Evolutionary conservation across 1,140 invertebrate genomes (phyloP), one percentile per base, ranked within the genome.

Genomic region (Listronotus oregonensis): DNA sequence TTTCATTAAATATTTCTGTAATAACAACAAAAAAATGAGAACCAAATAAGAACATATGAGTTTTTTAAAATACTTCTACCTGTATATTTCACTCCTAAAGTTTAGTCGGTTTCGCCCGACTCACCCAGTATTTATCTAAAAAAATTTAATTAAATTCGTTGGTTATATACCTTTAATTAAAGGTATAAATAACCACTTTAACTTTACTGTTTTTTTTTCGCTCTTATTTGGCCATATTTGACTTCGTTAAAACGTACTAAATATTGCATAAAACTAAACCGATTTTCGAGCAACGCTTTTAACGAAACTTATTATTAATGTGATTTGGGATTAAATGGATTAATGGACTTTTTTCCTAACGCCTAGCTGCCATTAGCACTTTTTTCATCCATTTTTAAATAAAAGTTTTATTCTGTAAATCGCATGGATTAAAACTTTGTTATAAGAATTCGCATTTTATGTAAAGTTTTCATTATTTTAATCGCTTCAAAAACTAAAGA

Each of bases 191-290:
- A 27, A 27, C 21, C 21, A 5, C 5, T 27, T 27, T 5, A 3
- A 5, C 21, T 27, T 1, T 27, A 27, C 5, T 27, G 21, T 5
- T 5, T 3, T 27, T n/a, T 27, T 27, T 27, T 27, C 43, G 14
- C 9, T 6, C n/a, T 14, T 17, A 46, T 46, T 18, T 17, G 1
- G 5, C 7, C 17, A 17, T 46, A 11, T 8, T n/a, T 17, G 5
- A 6, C 7, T 3, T 9, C 17, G 49, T 40, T 52, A 27, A 37
- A 43, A 66, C 50, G 27, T 15, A 51, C 59, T 66, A 59, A 66
- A 66, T 66, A 59, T 66, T 66, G 64, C 64, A 66, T 59, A 50
- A 47, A 66, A 66, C 64, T 66, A 66, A 66, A 66, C 64, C 63
- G 54, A 58, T 59, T 66, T 66, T 50, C 46, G 7, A 47, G 55